Evolutionary conservation across 2,888 invertebrate genomes (phyloP).

Genomic region (Athalia cordata): DNA sequence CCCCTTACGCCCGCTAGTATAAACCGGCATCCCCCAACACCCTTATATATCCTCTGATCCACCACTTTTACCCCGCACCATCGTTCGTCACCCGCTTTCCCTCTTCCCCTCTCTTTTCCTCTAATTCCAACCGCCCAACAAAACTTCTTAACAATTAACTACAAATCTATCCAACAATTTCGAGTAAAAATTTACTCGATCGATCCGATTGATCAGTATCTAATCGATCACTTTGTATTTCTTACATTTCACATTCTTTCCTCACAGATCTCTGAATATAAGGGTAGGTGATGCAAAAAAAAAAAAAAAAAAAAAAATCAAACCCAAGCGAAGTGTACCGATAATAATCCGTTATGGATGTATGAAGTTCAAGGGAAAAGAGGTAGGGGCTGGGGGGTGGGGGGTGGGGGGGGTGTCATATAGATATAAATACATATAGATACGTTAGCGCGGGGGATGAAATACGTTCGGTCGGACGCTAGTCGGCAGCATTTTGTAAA

Average conservation of each 20-base stretch:
- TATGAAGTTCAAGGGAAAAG: conserved; percentile 47
- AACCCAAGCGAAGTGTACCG: background rate
- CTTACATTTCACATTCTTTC: background rate
- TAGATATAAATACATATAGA: conserved; percentile 45
- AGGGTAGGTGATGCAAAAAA: too few relatives aligned
- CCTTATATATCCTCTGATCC: too few relatives aligned
- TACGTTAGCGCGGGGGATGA: conserved; percentile 52
- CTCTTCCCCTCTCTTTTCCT: too few relatives aligned
- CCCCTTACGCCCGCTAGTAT: too few relatives aligned
- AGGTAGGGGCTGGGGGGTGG: too few relatives aligned
- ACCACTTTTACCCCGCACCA: too few relatives aligned
- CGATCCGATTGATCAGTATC: too few relatives aligned
- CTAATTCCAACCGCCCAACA: too few relatives aligned
- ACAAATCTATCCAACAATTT: too few relatives aligned
- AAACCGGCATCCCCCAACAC: too few relatives aligned
- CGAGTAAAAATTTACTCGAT: background rate
- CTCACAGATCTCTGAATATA: background rate
- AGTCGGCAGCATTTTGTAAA: conserved; percentile 72
- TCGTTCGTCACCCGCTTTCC: too few relatives aligned
- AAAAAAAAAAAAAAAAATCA: background rate
- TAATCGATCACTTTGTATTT: background rate
- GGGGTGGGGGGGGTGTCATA: conserved; percentile 43
- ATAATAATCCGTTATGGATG: conserved; percentile 54
- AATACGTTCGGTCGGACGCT: conserved; percentile 47
- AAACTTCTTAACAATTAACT: too few relatives aligned